Percentiles rank a stretch among this genome's conserved stretches.
Evolutionary conservation across 2,888 invertebrate genomes (phyloP).

Genomic region (Idaea biselata): DNA sequence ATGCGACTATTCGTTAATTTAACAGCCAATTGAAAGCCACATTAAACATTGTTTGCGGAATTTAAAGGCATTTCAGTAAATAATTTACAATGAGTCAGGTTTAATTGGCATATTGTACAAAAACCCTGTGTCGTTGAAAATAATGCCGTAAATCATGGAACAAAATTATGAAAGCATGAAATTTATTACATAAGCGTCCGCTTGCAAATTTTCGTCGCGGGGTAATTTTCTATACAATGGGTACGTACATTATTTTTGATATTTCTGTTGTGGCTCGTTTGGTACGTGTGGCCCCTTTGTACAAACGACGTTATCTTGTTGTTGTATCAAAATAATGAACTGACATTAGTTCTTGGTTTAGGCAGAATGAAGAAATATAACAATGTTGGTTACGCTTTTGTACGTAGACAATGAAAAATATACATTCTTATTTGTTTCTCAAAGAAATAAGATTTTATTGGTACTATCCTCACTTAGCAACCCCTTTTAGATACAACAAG

Average conservation of each 20-base stretch:
- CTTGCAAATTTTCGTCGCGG: constrained; percentile 68
- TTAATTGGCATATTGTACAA: constrained; percentile 62
- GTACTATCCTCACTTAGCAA: not conserved
- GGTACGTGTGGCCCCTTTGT: constrained; percentile 4
- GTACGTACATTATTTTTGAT: constrained; percentile 47
- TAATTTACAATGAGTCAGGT: constrained; percentile 34
- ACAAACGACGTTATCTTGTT: constrained; percentile 2
- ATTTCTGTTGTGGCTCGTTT: constrained; percentile 21
- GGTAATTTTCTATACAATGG: constrained; percentile 58
- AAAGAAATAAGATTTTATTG: not conserved
- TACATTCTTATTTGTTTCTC: not conserved
- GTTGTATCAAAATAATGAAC: constrained; percentile 1
- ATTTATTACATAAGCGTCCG: constrained; percentile 70
- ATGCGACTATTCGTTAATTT: not conserved
- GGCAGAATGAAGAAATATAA: not conserved
- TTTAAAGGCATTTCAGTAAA: constrained; percentile 34
- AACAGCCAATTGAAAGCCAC: not conserved
- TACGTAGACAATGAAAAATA: not conserved
- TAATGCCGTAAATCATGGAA: constrained; percentile 65
- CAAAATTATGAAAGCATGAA: constrained; percentile 70
- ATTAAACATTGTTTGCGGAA: constrained; percentile 18
- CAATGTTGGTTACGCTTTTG: not conserved
- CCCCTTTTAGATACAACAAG: not conserved
- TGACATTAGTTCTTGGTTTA: not conserved
- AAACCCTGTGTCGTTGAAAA: constrained; percentile 52